phyloP scores from a whole-genome alignment of 1,140 invertebrate species.

The Drosophila ananassae region DNA sequence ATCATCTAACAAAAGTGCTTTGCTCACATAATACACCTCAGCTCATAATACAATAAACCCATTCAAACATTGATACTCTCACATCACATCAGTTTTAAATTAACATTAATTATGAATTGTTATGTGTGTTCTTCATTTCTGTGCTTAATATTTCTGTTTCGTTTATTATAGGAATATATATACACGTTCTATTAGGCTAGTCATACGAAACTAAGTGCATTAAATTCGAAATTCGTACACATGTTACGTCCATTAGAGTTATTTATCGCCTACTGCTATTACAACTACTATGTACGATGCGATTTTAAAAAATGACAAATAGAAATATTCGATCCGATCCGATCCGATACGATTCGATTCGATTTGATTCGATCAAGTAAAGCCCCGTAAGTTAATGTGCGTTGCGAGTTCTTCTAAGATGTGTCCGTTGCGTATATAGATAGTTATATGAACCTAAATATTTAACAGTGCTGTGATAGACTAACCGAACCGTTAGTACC shows the following conservation, averaged over 20 bases:
- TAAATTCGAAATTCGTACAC: slow-evolving; percentile 71
- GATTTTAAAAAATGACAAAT: slow-evolving; percentile 39
- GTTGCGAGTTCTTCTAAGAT: slow-evolving; percentile 64
- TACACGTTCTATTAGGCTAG: slow-evolving; percentile 79
- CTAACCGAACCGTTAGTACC: slow-evolving; percentile 61
- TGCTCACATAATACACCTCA: slow-evolving; percentile 31
- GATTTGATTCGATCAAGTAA: slow-evolving; percentile 30
- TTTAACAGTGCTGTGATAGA: slow-evolving; percentile 82
- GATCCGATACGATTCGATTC: slow-evolving; percentile 30
- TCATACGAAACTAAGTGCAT: slow-evolving; percentile 70
- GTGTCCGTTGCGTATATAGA: slow-evolving; percentile 61
- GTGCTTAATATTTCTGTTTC: slow-evolving; percentile 64
- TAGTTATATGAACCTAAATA: slow-evolving; percentile 42
- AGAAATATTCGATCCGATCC: slow-evolving; percentile 32
- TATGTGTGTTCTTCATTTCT: slow-evolving; percentile 53
- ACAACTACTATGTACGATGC: slow-evolving; percentile 44
- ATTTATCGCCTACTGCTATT: slow-evolving; percentile 47
- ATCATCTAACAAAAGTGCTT: slow-evolving; percentile 64
- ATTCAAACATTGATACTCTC: slow-evolving; percentile 39
- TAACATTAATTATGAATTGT: slow-evolving; percentile 50
- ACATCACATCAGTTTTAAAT: slow-evolving; percentile 43
- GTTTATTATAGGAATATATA: slow-evolving; percentile 79
- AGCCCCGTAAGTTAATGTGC: slow-evolving; percentile 68
- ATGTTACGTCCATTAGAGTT: slow-evolving; percentile 74
- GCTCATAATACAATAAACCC: slow-evolving; percentile 9